phyloP scores from a whole-genome alignment of 2,113 vertebrate species.

The Oriolus oriolus region DNA sequence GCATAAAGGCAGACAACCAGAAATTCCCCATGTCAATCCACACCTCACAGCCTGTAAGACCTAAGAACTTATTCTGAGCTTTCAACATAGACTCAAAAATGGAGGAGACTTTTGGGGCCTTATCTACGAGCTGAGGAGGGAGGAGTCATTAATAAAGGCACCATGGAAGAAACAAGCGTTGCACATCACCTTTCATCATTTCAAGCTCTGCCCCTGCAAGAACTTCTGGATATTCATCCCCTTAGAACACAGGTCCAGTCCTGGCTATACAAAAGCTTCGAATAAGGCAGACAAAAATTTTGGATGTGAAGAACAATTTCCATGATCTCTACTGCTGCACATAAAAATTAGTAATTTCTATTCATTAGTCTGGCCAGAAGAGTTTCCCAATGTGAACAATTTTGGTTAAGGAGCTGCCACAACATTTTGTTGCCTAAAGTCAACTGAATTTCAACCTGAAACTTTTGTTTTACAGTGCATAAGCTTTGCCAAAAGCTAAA shows the following conservation, averaged over 20 bases:
- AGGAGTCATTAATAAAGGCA: background rate
- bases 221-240: background rate
- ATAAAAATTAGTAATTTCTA: background rate
- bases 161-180: background rate
- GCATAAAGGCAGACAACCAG: background rate
- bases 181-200: background rate
- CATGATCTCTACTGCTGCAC: background rate
- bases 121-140: background rate
- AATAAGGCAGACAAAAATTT: background rate
- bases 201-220: background rate
- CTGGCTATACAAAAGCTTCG: background rate
- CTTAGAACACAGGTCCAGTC: background rate
- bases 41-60: background rate
- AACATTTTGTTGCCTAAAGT: background rate
- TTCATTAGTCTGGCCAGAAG: background rate
- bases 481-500: background rate
- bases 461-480: fast-evolving
- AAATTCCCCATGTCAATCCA: background rate
- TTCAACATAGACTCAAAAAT: background rate
- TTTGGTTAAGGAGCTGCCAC: background rate
- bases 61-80: background rate
- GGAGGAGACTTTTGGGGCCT: background rate
- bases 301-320: background rate
- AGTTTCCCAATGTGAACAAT: background rate
- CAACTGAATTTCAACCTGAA: background rate